These are phyloP conservation scores for Lordiphosa fenestrarum DNA, from an alignment of 2,888 invertebrate species.

Conservation along the genomic window DNA sequence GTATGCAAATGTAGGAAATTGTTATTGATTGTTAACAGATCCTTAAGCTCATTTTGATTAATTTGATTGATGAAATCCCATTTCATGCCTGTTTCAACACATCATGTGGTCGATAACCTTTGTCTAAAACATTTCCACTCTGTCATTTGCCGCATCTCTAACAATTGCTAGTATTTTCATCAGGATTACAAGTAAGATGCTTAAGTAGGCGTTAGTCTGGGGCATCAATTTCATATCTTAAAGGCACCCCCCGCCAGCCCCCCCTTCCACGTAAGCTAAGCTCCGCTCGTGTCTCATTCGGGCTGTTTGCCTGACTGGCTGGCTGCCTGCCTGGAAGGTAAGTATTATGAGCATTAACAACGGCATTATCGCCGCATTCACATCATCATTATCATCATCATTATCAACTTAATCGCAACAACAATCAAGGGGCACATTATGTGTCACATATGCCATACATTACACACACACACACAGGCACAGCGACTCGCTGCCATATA, in stretches of 20 bases:
- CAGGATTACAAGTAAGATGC: slow-evolving; percentile 10
- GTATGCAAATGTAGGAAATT: no score
- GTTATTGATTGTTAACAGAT: neutral
- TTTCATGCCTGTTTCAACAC: slow-evolving; percentile 3
- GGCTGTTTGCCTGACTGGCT: neutral
- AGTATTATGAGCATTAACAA: slow-evolving; percentile 37
- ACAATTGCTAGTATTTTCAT: slow-evolving; percentile 2
- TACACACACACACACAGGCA: slow-evolving; percentile 8
- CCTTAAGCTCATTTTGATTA: neutral
- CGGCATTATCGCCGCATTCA: slow-evolving; percentile 45
- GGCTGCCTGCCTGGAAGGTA: slow-evolving; percentile 4
- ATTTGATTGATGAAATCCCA: neutral
- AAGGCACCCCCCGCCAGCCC: no score
- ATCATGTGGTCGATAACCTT: neutral
- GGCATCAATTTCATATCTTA: slow-evolving; percentile 10
- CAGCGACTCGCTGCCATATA: neutral
- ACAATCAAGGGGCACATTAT: slow-evolving; percentile 37
- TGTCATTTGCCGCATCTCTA: no score
- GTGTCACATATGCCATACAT: slow-evolving; percentile 36
- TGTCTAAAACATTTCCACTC: no score
- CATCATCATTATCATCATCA: slow-evolving; percentile 40
- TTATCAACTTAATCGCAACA: slow-evolving; percentile 55
- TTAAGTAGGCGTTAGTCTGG: slow-evolving; percentile 10
- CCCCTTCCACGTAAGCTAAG: neutral
- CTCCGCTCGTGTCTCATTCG: neutral